Evolutionary conservation across 2,113 vertebrate genomes (phyloP).

Genomic region (Thryonomys swinderianus): DNA sequence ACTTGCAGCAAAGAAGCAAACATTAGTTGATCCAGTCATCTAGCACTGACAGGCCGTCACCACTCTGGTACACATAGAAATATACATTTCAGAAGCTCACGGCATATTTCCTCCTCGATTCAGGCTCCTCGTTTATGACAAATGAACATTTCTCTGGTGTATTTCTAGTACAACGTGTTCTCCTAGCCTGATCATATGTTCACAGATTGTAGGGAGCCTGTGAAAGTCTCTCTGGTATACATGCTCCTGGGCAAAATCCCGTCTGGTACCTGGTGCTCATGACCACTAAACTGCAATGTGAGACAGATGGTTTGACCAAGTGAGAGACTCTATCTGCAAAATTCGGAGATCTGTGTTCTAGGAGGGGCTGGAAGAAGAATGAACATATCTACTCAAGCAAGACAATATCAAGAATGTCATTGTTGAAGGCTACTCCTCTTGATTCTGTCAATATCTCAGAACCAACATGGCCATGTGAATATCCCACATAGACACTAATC

Average conservation of each 20-base stretch:
- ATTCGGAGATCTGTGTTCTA: conserved; percentile 67
- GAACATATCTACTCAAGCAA: conserved; percentile 72
- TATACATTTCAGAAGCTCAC: not conserved
- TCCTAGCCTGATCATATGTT: conserved; percentile 86
- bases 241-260: conserved; percentile 77
- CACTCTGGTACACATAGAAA: conserved; percentile 9
- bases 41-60: not conserved
- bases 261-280: conserved; percentile 85
- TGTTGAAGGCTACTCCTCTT: conserved; percentile 78
- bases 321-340: conserved; percentile 77
- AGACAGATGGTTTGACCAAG: conserved; percentile 85
- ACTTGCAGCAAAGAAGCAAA: conserved; percentile 1
- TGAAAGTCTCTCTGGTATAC: conserved; percentile 83
- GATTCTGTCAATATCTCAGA: conserved; percentile 71
- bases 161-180: conserved; percentile 81
- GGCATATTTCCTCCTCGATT: conserved; percentile 61
- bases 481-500: conserved; percentile 49
- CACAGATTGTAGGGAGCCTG: conserved; percentile 81
- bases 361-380: conserved; percentile 74
- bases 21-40: not conserved
- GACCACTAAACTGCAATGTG: conserved; percentile 83
- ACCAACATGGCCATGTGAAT: conserved; percentile 57
- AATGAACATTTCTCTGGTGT: conserved; percentile 75
- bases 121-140: conserved; percentile 79
- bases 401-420: conserved; percentile 77